Evolutionary conservation across 2,888 invertebrate genomes (phyloP).

Genomic region (Chloroclysta siterata): DNA sequence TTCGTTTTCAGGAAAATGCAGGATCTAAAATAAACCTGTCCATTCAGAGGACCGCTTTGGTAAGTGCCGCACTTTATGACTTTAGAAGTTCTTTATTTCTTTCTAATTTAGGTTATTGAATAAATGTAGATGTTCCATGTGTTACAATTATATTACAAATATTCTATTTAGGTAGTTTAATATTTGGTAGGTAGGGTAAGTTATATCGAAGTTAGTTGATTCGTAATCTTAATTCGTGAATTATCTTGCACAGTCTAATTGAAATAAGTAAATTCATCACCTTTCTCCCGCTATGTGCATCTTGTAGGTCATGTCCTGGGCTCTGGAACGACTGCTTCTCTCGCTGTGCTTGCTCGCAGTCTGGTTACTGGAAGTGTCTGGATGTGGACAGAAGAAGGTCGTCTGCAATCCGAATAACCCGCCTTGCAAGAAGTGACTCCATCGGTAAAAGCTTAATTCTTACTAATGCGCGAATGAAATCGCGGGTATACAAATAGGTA

Average conservation of each 20-base stretch:
- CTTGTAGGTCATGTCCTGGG: conserved; percentile 25
- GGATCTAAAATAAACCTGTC: conserved; percentile 7
- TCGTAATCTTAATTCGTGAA: too few relatives aligned
- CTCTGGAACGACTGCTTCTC: conserved; percentile 39
- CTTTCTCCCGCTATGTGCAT: background rate
- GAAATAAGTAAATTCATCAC: background rate
- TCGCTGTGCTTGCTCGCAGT: conserved; percentile 44
- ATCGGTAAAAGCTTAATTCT: background rate
- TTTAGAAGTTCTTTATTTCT: background rate
- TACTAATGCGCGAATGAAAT: too few relatives aligned
- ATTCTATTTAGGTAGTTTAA: too few relatives aligned
- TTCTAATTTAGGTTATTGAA: too few relatives aligned
- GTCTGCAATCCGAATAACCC: conserved; percentile 50
- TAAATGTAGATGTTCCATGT: too few relatives aligned
- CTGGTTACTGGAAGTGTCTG: conserved; percentile 48
- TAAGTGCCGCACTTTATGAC: conserved; percentile 5
- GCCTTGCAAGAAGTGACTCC: conserved; percentile 50
- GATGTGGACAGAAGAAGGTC: conserved; percentile 53
- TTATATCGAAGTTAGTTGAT: too few relatives aligned
- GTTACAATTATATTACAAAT: too few relatives aligned
- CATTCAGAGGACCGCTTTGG: conserved; percentile 8
- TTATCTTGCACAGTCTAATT: too few relatives aligned
- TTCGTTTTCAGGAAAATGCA: conserved; percentile 62
- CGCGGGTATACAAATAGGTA: too few relatives aligned
- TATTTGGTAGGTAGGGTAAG: too few relatives aligned